Evolutionary conservation across 2,888 invertebrate species (phyloP), one percentile per base, ranked within the genome.

Genomic region (Parapristionchus giblindavisi): DNA sequence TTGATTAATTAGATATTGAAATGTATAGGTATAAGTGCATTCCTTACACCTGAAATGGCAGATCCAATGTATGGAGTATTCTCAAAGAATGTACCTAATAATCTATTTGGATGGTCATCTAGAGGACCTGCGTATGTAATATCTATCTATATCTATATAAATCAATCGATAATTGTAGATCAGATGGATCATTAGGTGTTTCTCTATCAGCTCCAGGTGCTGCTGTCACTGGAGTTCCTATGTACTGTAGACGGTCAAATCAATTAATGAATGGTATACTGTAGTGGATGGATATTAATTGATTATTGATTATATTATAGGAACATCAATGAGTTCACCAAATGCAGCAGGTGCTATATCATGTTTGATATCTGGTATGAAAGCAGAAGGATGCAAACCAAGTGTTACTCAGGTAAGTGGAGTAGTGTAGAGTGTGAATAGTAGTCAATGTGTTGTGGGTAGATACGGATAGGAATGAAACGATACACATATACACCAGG

Each of bases 11-110:
- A 58, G 74, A 75, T 75, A 29, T 77, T 54, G 75, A 73, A 65
- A 78, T n/a, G 82, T 81, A 36, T 87, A 92, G 93, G 93, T 77
- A 95, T 98, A 74, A 97, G 96, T 27, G 98, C 98, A 21, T 97
- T 95, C 90, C 95, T 98, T 78, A 96, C 96, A 0, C 94, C 96
- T 0, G 95, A 95, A 87, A 98, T 98, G 96, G 96, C 96, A 94
- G 91, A 93, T 71, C 95, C 96, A 1, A 95, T 96, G 88, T 97
- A 97, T 90, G 94, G 95, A 0, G 91, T 97, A 90, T 91, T 79
- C 1, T 78, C 72, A 58, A 78, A 93, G 88, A 93, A 93, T 89
- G 90, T 94, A 81, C 92, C 93, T 29, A 93, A 93, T 72, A 94
- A 93, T 90, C 93, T 94, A 14, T 98, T 94, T 90, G 78, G 93